Evolutionary conservation across 2,113 vertebrate species (phyloP), one percentile per base, ranked within the genome.

Genomic region (Oplegnathus fasciatus): DNA sequence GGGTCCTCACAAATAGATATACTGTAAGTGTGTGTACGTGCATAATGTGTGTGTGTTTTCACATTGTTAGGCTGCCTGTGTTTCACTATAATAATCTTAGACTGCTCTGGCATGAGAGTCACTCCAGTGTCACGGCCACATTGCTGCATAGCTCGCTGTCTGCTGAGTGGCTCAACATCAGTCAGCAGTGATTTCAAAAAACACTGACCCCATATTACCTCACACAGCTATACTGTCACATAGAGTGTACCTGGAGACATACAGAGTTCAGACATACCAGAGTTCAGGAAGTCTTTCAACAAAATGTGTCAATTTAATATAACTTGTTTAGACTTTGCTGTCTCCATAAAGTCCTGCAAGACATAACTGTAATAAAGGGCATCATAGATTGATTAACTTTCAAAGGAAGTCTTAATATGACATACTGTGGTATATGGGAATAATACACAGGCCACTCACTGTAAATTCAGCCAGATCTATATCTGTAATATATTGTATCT

Each of bases 91-190:
- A n/a, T 50, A 74, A 80, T 82, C 68, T 68, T 50, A 85, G 9
- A 44, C 22, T 83, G 67, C 42, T 64, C 55, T 62, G 70, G 70
- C 40, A 87, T 89, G 80, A 84, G 9, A 73, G 32, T 64, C 61
- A 66, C 20, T 37, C 54, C 1, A 22, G 58, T 83, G 68, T 69
- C 68, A 84, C 17, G 1, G 60, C 1, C 64, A 81, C 28, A 24
- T 83, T 75, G 74, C 9, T 40, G 37, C 70, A 54, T 71, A 70
- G 26, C 50, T 78, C 24, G 0, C 37, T 32, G 78, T 80, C 81
- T 71, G 57, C 81, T 77, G 28, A 50, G 44, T 8, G 69, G 55
- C 70, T 82, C 69, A 24, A 60, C 2, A 4, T 66, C 42, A 67
- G 18, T 70, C 48, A 75, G 50, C 48, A 40, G 18, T 32, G 0